phyloP scores from a whole-genome alignment of 2,113 vertebrate genomes.

The Cochlearius cochlearius region DNA sequence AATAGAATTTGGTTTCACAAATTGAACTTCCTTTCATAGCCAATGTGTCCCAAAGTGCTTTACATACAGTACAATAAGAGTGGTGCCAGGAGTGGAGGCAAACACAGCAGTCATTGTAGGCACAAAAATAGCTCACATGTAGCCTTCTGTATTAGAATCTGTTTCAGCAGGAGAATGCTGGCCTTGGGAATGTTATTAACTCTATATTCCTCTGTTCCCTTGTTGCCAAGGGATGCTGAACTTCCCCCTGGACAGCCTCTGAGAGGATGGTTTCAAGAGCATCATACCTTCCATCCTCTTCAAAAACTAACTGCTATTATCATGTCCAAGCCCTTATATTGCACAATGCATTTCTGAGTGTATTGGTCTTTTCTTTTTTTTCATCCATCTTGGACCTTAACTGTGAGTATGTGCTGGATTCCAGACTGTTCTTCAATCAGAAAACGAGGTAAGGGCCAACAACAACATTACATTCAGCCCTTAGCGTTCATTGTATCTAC shows the following conservation, averaged over 20 bases:
- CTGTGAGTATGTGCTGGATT: not conserved
- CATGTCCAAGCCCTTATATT: not conserved
- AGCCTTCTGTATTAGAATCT: constrained; percentile 48
- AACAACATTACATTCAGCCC: not conserved
- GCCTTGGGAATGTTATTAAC: constrained; percentile 9
- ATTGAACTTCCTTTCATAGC: constrained; percentile 54
- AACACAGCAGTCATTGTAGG: constrained; percentile 54
- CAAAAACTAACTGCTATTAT: not conserved
- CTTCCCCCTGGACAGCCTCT: not conserved
- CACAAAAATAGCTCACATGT: constrained; percentile 50
- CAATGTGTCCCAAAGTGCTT: constrained; percentile 54
- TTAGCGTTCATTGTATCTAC: not conserved
- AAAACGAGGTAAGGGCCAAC: not conserved
- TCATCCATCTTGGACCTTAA: not conserved
- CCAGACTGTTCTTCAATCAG: not conserved
- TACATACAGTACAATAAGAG: constrained; percentile 59
- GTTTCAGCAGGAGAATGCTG: constrained; percentile 15
- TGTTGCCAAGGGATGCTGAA: not conserved
- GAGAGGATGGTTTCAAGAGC: not conserved
- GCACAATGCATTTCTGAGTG: not conserved
- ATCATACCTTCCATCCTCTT: not conserved
- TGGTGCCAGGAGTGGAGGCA: not conserved
- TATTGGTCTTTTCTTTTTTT: not conserved
- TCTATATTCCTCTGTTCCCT: constrained; percentile 7
- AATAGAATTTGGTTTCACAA: constrained; percentile 61